Base-by-base conservation (phyloP, 1,140 invertebrate genomes). In the Mylabris phalerata region DNA sequence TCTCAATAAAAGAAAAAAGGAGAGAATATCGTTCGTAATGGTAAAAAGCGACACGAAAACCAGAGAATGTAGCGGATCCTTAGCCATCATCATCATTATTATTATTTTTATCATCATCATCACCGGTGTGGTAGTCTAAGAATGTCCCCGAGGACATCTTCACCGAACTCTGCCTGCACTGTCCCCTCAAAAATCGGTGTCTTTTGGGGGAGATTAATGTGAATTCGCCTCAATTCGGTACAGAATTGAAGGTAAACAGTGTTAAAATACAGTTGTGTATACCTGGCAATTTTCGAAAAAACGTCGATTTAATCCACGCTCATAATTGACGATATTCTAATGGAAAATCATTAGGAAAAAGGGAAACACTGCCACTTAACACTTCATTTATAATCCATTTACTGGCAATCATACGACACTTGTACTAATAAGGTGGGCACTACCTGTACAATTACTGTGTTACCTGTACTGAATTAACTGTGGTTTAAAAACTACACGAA, bases 291-390 rank as follows among this genome's bases (percentile, higher is more conserved):
- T 46, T 46, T 27, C 45, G 38, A 11, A 42, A 55, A 47, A 55
- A 49, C 24, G 6, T 40, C 9, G 19, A 11, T n/a, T 48, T 11
- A 25, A 24, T 51, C 25, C 26, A 26, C 55, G 19, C 45, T 48
- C 55, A 59, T 55, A 56, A 51, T 47, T 7, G 9, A 44, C 60
- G 59, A 59, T 13, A 19, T 51, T 58, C 47, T 4, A 24, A n/a
- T 10, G 40, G 40, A 49, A 11, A 13, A 42, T 27, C 48, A 46
- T 32, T 9, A 32, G 13, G 38, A 56, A 19, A 19, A 19, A 19
- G 38, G 27, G 40, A 55, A 26, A 25, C 24, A 19, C 45, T 46
- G 52, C 56, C 61, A 66, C 64, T 63, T 55, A 56, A 55, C 61
- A 60, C 55, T 39, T 60, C 58, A 60, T 52, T 32, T 4, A 32